Evolutionary conservation across 2,888 invertebrate genomes (phyloP), one percentile per base, ranked within the genome.

Genomic region (Drosophila macrospina): DNA sequence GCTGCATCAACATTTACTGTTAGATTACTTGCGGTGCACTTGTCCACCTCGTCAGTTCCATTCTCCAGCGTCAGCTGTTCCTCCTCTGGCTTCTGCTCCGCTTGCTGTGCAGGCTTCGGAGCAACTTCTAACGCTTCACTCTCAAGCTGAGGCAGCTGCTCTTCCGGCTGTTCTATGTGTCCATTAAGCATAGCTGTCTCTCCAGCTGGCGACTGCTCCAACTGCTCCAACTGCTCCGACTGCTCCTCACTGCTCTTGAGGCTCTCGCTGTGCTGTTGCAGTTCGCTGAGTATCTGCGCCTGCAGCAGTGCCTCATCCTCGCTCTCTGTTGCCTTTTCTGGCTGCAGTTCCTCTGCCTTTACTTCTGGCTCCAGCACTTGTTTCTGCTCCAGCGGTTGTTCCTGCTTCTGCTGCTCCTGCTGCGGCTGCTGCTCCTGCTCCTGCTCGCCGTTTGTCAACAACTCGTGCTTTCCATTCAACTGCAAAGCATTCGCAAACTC

Each of bases 251-350:
- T n/a, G n/a, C 32, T 37, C 20, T 47, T 63, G 26, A 68, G 51
- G 36, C 51, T 79, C 6, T 82, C 75, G 51, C 89, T 90, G 36
- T 91, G 86, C 37, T 81, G 72, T 26, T 88, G 89, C 32, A 91
- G 65, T 54, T 91, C 90, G 16, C 71, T 82, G 41, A 91, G 80
- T 48, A 91, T 89, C 51, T 89, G 80, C 48, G 90, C 89, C 74
- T 91, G 91, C 24, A 91, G 41, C 41, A 59, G 42, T 5, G 60
- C 20, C 51, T 83, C 86, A 55, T 78, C 61, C 11, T 82, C 75
- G 24, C 34, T 51, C 36, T 55, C 60, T 5, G 15, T 48, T 26
- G 6, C 16, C 7, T 8, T 44, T 11, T 60, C 42, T 10, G 10
- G 57, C 15, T 44, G 36, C 54, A 51, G 39, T 55, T 61, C 54